A percentile compares a stretch with the other conserved stretches of the same genome.
These are phyloP conservation scores for Protonibea diacanthus DNA, from an alignment of 2,797 vertebrate genomes.

Conservation along the genomic window DNA sequence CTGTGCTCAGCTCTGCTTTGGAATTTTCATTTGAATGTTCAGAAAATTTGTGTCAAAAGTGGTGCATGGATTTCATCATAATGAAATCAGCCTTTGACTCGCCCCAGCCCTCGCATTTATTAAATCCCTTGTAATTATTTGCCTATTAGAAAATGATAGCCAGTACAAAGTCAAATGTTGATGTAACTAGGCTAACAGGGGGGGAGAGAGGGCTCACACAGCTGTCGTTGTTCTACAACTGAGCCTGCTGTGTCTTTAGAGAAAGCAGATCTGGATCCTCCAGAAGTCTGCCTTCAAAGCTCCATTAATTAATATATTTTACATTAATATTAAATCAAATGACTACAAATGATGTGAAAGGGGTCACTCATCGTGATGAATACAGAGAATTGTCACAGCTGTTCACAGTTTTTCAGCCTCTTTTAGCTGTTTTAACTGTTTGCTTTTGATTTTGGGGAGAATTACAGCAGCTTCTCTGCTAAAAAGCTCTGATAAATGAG, in stretches of 20 bases:
- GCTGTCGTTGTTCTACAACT: conserved; percentile 13
- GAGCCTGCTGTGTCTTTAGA: conserved; percentile 17
- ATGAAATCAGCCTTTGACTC: conserved; percentile 20
- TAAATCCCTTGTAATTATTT: conserved; percentile 41
- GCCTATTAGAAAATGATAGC: conserved; percentile 30
- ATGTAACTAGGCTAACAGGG: conserved; percentile 42
- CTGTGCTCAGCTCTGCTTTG: neutral
- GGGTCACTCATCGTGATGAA: neutral
- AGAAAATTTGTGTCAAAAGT: conserved; percentile 11
- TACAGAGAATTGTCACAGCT: neutral
- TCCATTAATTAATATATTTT: conserved; percentile 25
- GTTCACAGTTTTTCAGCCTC: neutral
- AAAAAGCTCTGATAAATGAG: neutral
- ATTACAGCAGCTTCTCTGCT: neutral
- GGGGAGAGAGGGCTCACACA: neutral
- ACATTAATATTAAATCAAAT: conserved; percentile 26
- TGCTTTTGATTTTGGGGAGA: neutral
- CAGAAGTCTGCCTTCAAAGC: conserved; percentile 7
- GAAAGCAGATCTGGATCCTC: neutral
- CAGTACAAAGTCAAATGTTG: conserved; percentile 42
- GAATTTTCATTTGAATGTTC: conserved; percentile 16
- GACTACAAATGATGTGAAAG: conserved; percentile 4
- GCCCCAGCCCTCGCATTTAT: conserved; percentile 19
- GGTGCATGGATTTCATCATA: conserved; percentile 25
- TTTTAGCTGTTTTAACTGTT: neutral